Evolutionary conservation across 2,113 vertebrate genomes (phyloP), one percentile per base, ranked within the genome.

Genomic region (Centrocercus urophasianus): DNA sequence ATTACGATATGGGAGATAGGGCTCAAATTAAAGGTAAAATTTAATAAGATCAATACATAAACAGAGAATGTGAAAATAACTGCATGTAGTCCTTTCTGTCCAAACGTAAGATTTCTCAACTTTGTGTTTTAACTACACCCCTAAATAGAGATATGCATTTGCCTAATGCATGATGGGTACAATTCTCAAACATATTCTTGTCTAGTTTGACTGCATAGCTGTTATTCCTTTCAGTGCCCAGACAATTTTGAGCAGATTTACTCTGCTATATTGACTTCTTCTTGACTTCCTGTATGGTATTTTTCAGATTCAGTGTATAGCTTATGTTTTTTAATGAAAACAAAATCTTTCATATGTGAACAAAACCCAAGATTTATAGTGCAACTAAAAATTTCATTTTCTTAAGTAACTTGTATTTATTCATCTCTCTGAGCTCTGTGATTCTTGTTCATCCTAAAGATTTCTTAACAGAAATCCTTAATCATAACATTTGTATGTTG

Each of bases 1-100:
- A 28, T 18, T n/a, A 40, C 64, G 14, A 36, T 71, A 36, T 34
- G 59, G 7, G 17, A 15, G 42, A 28, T 36, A 63, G 32, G 86
- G 20, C 20, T 75, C 75, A 86, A 94, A 88, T 70, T 47, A n/a
- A 73, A 67, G 66, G 60, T 6, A 77, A 83, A 83, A 74, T 75
- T 60, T 59, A 57, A 48, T 24, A 71, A 52, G 10, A 69, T 47
- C 16, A 40, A 57, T 18, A 28, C 56, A 69, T 0, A 34, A 52
- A 32, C 38, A 90, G 34, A 70, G 76, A 70, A 74, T 14, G 1
- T 57, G 43, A 52, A 74, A 88, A 67, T 45, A 77, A 56, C 56
- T 77, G 20, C 4, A 61, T 40, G 0, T 77, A 77, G 4, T 47
- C 25, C 4, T 42, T 21, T 67, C 9, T 82, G 25, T 11, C 11